phyloP scores from a whole-genome alignment of 2,888 invertebrate species.

The Erynnis tages region DNA sequence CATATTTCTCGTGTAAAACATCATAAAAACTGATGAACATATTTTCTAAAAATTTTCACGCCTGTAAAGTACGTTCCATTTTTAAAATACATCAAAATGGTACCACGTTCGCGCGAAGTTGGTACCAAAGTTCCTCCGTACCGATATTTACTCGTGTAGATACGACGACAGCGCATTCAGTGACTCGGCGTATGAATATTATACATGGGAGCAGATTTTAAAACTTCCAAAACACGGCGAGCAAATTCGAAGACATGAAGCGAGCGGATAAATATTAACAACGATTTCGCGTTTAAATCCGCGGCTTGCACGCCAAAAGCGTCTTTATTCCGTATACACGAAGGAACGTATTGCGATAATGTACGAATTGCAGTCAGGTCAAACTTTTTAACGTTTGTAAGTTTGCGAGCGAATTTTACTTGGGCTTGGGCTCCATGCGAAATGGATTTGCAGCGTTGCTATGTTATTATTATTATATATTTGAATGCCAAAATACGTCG shows the following conservation, averaged over 20 bases:
- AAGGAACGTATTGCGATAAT: conserved; percentile 13
- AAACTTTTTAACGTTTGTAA: conserved; percentile 23
- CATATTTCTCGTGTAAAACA: too few relatives aligned
- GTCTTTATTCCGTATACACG: neutral
- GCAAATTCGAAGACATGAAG: conserved; percentile 25
- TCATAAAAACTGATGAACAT: too few relatives aligned
- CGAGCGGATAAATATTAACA: conserved; percentile 27
- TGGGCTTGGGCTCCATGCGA: conserved; percentile 15
- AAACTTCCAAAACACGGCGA: conserved; percentile 27
- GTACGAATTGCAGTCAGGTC: conserved; percentile 1
- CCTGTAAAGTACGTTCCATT: too few relatives aligned
- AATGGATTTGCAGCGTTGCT: conserved; percentile 19
- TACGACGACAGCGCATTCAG: conserved; percentile 4
- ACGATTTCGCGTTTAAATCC: conserved; percentile 22
- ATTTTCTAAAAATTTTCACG: too few relatives aligned
- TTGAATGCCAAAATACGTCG: conserved; percentile 18
- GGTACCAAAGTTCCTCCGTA: neutral
- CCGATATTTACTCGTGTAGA: conserved; percentile 19
- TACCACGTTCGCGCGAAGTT: neutral
- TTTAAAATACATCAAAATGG: too few relatives aligned
- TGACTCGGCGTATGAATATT: conserved; percentile 24
- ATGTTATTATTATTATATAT: conserved; percentile 23
- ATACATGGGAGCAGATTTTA: conserved; percentile 19
- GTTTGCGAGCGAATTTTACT: conserved; percentile 20
- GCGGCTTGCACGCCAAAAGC: neutral